These are phyloP conservation scores for Orius insidiosus DNA, from an alignment of 1,140 invertebrate genomes.

Conservation along the genomic window DNA sequence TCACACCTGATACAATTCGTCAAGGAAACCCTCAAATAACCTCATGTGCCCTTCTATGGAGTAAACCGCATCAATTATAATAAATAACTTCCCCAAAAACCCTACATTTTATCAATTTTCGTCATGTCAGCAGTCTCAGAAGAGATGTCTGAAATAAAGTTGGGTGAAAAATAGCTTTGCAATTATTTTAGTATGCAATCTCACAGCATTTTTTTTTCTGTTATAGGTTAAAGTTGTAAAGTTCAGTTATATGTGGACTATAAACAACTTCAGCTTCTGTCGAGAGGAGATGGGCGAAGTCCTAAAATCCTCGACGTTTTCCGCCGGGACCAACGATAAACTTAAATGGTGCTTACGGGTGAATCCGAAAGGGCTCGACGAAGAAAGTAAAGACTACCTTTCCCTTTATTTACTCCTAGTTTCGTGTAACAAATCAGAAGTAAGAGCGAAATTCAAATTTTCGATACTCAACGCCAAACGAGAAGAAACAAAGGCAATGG, in stretches of 20 bases:
- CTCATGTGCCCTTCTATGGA: too few species aligned
- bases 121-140: too few species aligned
- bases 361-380: conserved; percentile 97
- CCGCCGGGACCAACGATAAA: conserved; percentile 97
- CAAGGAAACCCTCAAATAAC: too few species aligned
- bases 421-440: conserved; percentile 98
- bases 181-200: too few species aligned
- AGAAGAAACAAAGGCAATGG: conserved; percentile 99
- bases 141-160: too few species aligned
- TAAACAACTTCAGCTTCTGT: conserved; percentile 99
- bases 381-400: conserved; percentile 99
- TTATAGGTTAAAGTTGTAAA: conserved; percentile 97
- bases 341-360: conserved; percentile 99
- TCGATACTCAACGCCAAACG: conserved; percentile 98
- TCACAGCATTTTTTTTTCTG: conserved; percentile 9
- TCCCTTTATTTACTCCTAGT: conserved; percentile 96
- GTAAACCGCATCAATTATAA: too few species aligned
- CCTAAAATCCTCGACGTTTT: conserved; percentile 97
- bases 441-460: conserved; percentile 99
- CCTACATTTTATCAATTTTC: too few species aligned
- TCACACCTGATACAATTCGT: too few species aligned
- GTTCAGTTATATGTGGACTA: conserved; percentile 99
- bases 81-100: too few species aligned
- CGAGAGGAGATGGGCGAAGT: conserved; percentile 99
- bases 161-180: too few species aligned